These are phyloP conservation scores for Nebria brevicollis DNA, from an alignment of 2,888 invertebrate species.

Conservation along the genomic window DNA sequence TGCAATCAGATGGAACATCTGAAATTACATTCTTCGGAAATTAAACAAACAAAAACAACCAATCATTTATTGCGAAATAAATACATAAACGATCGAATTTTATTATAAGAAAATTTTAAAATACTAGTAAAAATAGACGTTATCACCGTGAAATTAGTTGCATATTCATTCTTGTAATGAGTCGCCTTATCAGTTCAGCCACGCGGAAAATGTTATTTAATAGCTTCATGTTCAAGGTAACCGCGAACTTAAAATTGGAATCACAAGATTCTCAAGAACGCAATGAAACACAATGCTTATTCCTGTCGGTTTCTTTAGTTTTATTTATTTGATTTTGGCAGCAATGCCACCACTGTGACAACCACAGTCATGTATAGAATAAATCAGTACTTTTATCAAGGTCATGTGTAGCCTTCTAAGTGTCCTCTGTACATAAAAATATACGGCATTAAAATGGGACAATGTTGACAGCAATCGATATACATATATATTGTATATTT, in stretches of 20 bases:
- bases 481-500: neutral
- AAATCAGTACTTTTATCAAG: constrained; percentile 36
- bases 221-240: neutral
- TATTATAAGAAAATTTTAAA: neutral
- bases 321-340: constrained; percentile 28
- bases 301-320: constrained; percentile 4
- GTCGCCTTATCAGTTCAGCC: neutral
- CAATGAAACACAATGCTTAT: neutral
- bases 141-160: neutral
- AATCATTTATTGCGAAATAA: no score
- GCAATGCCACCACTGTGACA: constrained; percentile 29
- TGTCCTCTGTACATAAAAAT: constrained; percentile 36
- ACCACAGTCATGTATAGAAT: constrained; percentile 35
- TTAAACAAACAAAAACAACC: neutral
- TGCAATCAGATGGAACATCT: neutral
- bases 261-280: neutral
- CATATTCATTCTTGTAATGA: neutral
- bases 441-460: neutral
- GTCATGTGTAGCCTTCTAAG: constrained; percentile 36
- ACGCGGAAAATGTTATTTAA: constrained; percentile 4
- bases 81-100: no score
- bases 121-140: neutral
- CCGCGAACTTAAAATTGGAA: neutral
- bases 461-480: neutral
- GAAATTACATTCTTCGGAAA: neutral